Percentiles rank a stretch among this genome's conserved stretches.
These are phyloP conservation scores for Oscheius sp. DNA, from an alignment of 2,888 invertebrate species.

Conservation along the genomic window DNA sequence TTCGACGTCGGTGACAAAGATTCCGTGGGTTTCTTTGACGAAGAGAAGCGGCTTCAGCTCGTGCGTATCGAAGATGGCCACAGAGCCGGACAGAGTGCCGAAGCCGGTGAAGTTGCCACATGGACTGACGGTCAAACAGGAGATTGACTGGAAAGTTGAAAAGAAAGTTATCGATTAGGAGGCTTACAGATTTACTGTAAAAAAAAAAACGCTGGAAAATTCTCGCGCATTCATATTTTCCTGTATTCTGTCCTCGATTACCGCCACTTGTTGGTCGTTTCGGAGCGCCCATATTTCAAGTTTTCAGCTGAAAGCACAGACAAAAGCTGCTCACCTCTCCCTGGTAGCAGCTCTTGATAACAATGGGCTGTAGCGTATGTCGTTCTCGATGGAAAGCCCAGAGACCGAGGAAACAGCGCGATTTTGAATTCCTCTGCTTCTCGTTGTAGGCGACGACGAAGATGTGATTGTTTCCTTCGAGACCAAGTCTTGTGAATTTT, in stretches of 20 bases:
- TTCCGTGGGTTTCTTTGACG: conserved; percentile 80
- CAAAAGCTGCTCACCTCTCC: conserved; percentile 41
- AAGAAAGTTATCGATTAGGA: neutral
- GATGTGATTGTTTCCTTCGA: conserved; percentile 51
- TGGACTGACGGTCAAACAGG: conserved; percentile 77
- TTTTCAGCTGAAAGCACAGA: neutral
- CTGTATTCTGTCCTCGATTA: too few species aligned
- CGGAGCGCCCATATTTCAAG: too few species aligned
- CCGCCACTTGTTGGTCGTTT: too few species aligned
- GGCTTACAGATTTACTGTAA: neutral
- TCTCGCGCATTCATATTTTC: too few species aligned
- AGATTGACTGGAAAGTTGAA: conserved; percentile 61
- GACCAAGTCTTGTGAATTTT: conserved; percentile 55
- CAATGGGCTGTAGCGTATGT: conserved; percentile 40
- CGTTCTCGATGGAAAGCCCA: conserved; percentile 58
- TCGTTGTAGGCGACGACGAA: conserved; percentile 63
- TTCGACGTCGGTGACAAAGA: conserved; percentile 95
- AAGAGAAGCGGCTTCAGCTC: conserved; percentile 48
- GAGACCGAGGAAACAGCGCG: conserved; percentile 56
- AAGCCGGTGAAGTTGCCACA: conserved; percentile 90
- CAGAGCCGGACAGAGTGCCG: conserved; percentile 75
- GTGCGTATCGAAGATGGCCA: conserved; percentile 54
- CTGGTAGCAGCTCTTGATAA: conserved; percentile 42
- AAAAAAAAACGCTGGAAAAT: neutral
- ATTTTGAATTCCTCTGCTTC: conserved; percentile 56